Evolutionary conservation across 1,140 invertebrate genomes (phyloP), one percentile per base, ranked within the genome.

Genomic region (Aphelenchoides avenae): DNA sequence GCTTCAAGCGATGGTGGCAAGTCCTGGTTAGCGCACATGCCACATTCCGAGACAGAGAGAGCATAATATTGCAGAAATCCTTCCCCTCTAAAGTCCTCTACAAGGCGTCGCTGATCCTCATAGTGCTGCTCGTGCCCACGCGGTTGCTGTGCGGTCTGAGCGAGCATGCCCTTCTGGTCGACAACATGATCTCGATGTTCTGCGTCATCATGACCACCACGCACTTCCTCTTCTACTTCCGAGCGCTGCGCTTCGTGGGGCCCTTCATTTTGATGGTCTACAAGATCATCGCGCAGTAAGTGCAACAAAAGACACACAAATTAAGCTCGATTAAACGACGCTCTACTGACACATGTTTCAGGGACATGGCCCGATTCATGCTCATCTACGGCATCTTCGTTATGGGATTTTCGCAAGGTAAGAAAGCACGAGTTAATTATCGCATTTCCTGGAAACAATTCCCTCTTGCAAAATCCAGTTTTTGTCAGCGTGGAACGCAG

Each of bases 391-490:
- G 90, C 41, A 89, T 97, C 0, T 96, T 97, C 73, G 87, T 97
- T 0, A 86, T 96, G 84, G 92, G 92, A 55, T 97, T 97, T 77
- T 93, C 92, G 20, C 92, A 97, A 86, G 87, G 87, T 87, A n/a
- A n/a, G n/a, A n/a, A n/a, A n/a, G n/a, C n/a, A n/a, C n/a, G n/a
- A n/a, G n/a, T n/a, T n/a, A n/a, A n/a, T n/a, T n/a, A n/a, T n/a
- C n/a, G n/a, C n/a, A n/a, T n/a, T n/a, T n/a, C n/a, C n/a, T n/a
- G n/a, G n/a, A n/a, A n/a, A n/a, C n/a, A n/a, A n/a, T n/a, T n/a
- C n/a, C n/a, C n/a, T n/a, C n/a, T n/a, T n/a, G n/a, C n/a, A n/a
- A n/a, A n/a, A n/a, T n/a, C n/a, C n/a, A n/a, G n/a, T n/a, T n/a
- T n/a, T n/a, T n/a, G n/a, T n/a, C n/a, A n/a, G n/a, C n/a, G n/a